These are phyloP conservation scores for Portevinia maculata DNA, from an alignment of 2,888 invertebrate species.

Conservation along the genomic window DNA sequence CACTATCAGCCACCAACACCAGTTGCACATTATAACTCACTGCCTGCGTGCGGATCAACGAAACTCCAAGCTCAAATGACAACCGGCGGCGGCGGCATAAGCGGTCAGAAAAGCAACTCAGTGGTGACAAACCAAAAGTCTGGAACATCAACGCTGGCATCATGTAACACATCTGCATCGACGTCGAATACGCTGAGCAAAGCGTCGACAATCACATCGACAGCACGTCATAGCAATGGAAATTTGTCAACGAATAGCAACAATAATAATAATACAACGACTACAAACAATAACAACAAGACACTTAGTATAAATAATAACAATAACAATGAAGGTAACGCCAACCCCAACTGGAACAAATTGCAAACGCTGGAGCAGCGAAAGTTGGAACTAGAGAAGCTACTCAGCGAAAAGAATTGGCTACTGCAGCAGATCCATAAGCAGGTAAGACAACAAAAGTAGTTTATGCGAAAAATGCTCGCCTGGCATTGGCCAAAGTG, in stretches of 20 bases:
- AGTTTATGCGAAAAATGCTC: too few species aligned
- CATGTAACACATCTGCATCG: slow-evolving; percentile 51
- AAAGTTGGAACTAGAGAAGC: slow-evolving; percentile 80
- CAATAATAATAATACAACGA: slow-evolving; percentile 42
- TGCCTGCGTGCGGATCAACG: slow-evolving; percentile 1
- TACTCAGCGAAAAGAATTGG: slow-evolving; percentile 82
- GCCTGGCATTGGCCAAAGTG: too few species aligned
- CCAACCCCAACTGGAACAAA: slow-evolving; percentile 67
- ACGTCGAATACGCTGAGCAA: slow-evolving; percentile 43
- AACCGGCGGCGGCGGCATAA: slow-evolving; percentile 53
- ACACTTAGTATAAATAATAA: slow-evolving; percentile 65
- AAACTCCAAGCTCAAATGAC: slow-evolving; percentile 50
- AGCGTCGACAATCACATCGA: slow-evolving; percentile 47
- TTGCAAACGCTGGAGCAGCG: slow-evolving; percentile 80
- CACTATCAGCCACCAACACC: too few species aligned
- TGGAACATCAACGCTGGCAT: slow-evolving; percentile 21
- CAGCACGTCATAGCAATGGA: slow-evolving; percentile 50
- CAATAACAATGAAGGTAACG: slow-evolving; percentile 73
- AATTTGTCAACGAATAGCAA: slow-evolving; percentile 42
- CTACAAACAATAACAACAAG: slow-evolving; percentile 62
- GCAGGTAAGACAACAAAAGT: slow-evolving; percentile 64
- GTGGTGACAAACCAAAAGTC: slow-evolving; percentile 32
- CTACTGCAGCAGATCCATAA: slow-evolving; percentile 81
- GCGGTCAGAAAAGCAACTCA: slow-evolving; percentile 33
- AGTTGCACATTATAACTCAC: slow-evolving; percentile 18